Percentiles rank a stretch among this genome's conserved stretches.
Conservation (phyloP, 2,888 invertebrate species). For the Catocala sponsa region DNA sequence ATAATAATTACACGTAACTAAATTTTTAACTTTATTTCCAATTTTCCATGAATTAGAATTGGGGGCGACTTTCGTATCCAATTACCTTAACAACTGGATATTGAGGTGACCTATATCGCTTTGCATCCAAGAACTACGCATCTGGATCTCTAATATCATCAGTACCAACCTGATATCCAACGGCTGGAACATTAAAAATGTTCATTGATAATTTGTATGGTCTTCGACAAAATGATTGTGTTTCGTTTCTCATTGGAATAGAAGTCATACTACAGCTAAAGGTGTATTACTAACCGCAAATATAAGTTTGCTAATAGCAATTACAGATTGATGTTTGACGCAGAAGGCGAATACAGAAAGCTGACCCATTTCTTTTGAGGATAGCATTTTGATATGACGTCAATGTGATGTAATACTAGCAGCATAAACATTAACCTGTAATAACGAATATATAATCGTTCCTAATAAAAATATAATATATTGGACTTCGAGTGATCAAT, state of each 20-base stretch:
- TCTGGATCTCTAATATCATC: slow-evolving; percentile 28
- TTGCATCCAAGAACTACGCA: slow-evolving; percentile 27
- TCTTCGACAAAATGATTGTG: background rate
- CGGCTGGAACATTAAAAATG: slow-evolving; percentile 28
- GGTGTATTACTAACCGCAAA: slow-evolving; percentile 37
- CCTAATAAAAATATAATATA: slow-evolving; percentile 69
- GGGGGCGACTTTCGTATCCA: slow-evolving; percentile 58
- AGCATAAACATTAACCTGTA: slow-evolving; percentile 41
- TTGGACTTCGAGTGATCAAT: slow-evolving; percentile 46
- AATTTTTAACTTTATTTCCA: slow-evolving; percentile 13
- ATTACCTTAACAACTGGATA: slow-evolving; percentile 69
- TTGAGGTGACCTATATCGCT: slow-evolving; percentile 68
- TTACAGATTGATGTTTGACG: slow-evolving; percentile 68
- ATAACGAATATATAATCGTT: slow-evolving; percentile 63
- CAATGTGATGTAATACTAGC: slow-evolving; percentile 66
- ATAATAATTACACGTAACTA: slow-evolving; percentile 27
- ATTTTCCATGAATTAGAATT: slow-evolving; percentile 61
- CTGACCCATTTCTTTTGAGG: slow-evolving; percentile 80
- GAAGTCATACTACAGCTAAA: slow-evolving; percentile 41
- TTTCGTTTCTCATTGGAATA: slow-evolving; percentile 29
- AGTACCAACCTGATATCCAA: slow-evolving; percentile 21
- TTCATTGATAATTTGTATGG: slow-evolving; percentile 6
- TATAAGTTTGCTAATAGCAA: slow-evolving; percentile 48
- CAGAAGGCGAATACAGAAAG: slow-evolving; percentile 71
- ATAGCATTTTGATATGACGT: slow-evolving; percentile 73